phyloP scores from a whole-genome alignment of 1,140 invertebrate species.

The Pinna nobilis region DNA sequence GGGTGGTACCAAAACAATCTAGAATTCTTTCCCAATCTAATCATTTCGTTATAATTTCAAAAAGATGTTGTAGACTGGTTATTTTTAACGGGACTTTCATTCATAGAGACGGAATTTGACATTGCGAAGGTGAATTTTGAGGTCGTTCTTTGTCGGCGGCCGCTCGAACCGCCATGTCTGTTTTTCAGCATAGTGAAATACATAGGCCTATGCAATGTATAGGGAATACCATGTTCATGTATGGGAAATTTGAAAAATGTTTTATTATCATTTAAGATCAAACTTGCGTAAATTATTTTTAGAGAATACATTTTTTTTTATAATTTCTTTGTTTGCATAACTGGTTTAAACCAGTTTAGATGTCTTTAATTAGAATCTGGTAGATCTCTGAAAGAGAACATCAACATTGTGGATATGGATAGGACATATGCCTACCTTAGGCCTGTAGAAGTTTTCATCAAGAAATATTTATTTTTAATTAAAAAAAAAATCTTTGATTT shows the following conservation, averaged over 20 bases:
- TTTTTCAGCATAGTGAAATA: background rate
- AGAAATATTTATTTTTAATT: too few species aligned
- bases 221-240: conserved; percentile 22
- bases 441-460: too few species aligned
- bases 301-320: background rate
- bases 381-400: too few species aligned
- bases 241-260: background rate
- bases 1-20: conserved; percentile 11
- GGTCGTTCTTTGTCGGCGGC: conserved; percentile 63
- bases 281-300: background rate
- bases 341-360: conserved; percentile 38
- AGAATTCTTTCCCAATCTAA: conserved; percentile 13
- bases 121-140: conserved; percentile 66
- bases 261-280: background rate
- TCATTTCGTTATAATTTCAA: conserved; percentile 26
- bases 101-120: conserved; percentile 62
- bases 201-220: conserved; percentile 8
- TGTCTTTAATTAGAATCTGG: conserved; percentile 14
- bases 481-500: too few species aligned
- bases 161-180: conserved; percentile 38
- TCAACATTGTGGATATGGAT: too few species aligned
- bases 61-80: conserved; percentile 36
- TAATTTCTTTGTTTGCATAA: background rate
- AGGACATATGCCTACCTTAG: too few species aligned
- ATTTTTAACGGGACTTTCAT: conserved; percentile 66